Evolutionary conservation across 2,888 invertebrate species (phyloP).

Genomic region (Melanotus villosus): DNA sequence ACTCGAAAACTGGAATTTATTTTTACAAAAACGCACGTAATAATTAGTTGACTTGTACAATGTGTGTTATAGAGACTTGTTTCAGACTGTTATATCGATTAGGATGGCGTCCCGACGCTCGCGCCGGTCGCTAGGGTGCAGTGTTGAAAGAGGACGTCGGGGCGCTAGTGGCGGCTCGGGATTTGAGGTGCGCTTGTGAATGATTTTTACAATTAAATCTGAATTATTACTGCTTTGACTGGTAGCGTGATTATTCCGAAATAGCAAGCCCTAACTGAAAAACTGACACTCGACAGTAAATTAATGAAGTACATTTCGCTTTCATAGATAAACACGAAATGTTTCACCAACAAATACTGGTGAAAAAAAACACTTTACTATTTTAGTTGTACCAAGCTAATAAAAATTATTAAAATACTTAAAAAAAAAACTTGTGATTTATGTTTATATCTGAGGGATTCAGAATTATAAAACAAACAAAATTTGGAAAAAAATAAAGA

Average conservation of each 20-base stretch:
- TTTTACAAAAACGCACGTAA: slow-evolving; percentile 39
- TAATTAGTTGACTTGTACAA: slow-evolving; percentile 47
- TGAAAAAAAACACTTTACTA: too few relatives aligned
- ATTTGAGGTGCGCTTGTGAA: slow-evolving; percentile 38
- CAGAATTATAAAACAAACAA: too few relatives aligned
- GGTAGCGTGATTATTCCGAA: not conserved
- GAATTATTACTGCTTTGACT: slow-evolving; percentile 11
- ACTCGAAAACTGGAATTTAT: slow-evolving; percentile 19
- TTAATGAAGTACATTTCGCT: too few relatives aligned
- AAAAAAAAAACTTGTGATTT: too few relatives aligned
- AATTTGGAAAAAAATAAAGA: too few relatives aligned
- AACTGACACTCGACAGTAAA: not conserved
- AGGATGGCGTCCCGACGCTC: slow-evolving; percentile 60
- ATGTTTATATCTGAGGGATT: too few relatives aligned
- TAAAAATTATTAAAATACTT: too few relatives aligned
- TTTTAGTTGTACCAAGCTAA: too few relatives aligned
- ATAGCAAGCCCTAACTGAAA: not conserved
- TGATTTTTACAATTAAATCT: slow-evolving; percentile 33
- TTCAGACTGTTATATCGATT: slow-evolving; percentile 66
- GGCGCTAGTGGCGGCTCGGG: slow-evolving; percentile 52
- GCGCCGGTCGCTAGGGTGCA: slow-evolving; percentile 61
- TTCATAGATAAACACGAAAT: too few relatives aligned
- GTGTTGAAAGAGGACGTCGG: slow-evolving; percentile 54
- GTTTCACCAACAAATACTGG: too few relatives aligned
- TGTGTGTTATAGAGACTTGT: slow-evolving; percentile 61